Evolutionary conservation across 2,113 vertebrate species (phyloP).

Genomic region (Verasper variegatus): DNA sequence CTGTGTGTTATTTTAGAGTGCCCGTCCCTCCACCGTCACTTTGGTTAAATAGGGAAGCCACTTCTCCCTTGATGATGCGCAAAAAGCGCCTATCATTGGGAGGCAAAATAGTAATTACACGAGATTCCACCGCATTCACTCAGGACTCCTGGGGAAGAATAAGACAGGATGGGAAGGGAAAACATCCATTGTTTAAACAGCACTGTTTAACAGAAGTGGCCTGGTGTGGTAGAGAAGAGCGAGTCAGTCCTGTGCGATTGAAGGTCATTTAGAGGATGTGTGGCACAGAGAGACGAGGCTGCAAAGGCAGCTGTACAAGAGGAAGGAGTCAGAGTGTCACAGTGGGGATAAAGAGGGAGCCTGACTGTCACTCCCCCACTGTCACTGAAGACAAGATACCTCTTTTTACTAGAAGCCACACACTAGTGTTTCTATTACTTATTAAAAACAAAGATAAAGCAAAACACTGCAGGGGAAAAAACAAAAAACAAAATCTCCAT

Average conservation of each 20-base stretch:
- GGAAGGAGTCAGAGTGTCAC: slow-evolving; percentile 35
- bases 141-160: slow-evolving; percentile 43
- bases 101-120: slow-evolving; percentile 71
- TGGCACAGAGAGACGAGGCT: slow-evolving; percentile 48
- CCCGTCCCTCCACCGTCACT: slow-evolving; percentile 29
- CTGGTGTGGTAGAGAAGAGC: slow-evolving; percentile 34
- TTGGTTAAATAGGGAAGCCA: slow-evolving; percentile 51
- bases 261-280: slow-evolving; percentile 75
- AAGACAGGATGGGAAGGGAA: slow-evolving; percentile 15
- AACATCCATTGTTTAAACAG: slow-evolving; percentile 52
- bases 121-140: slow-evolving; percentile 67
- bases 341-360: slow-evolving; percentile 4
- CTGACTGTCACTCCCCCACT: slow-evolving; percentile 24
- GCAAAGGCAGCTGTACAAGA: slow-evolving; percentile 42
- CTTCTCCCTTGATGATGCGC: slow-evolving; percentile 56
- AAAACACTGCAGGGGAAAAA: background rate
- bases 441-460: background rate
- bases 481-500: background rate
- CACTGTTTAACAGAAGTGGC: slow-evolving; percentile 42
- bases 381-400: slow-evolving; percentile 18
- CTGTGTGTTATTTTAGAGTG: slow-evolving; percentile 51
- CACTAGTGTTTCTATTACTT: background rate
- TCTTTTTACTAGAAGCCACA: background rate
- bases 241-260: slow-evolving; percentile 50
- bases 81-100: slow-evolving; percentile 54